A percentile compares a stretch with the other conserved stretches of the same genome.
These are phyloP conservation scores for Sminthurides aquaticus DNA, from an alignment of 2,888 invertebrate species.

Conservation along the genomic window DNA sequence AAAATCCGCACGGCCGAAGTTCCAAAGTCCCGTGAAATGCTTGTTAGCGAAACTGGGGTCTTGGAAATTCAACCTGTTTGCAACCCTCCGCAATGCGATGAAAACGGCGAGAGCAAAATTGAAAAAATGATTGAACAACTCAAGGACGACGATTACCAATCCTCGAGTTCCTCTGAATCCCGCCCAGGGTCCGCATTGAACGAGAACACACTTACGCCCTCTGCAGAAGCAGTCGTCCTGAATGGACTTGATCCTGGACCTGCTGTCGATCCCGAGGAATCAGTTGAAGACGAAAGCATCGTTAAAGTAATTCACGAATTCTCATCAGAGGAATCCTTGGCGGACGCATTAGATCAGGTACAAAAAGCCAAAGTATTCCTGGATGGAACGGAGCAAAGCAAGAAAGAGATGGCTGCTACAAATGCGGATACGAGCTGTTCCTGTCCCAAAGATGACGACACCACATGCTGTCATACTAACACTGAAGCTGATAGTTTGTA, in stretches of 20 bases:
- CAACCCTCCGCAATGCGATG: neutral
- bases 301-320: constrained; percentile 16
- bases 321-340: constrained; percentile 19
- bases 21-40: neutral
- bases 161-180: neutral
- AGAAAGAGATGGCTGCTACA: neutral
- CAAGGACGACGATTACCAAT: neutral
- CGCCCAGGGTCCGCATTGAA: neutral
- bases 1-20: constrained; percentile 2
- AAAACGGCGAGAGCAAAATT: neutral
- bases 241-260: neutral
- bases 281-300: constrained; percentile 3
- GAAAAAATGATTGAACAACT: neutral
- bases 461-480: no score
- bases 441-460: no score
- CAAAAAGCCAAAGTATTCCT: neutral
- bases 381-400: neutral
- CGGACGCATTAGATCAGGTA: constrained; percentile 7
- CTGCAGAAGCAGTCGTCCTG: neutral
- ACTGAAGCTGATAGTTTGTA: neutral
- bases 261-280: neutral
- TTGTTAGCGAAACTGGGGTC: constrained; percentile 2
- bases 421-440: no score
- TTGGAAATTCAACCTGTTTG: neutral
- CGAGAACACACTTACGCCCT: no score